Evolutionary conservation across 2,888 invertebrate species (phyloP).

Genomic region (Cryptocheilus praepositus): DNA sequence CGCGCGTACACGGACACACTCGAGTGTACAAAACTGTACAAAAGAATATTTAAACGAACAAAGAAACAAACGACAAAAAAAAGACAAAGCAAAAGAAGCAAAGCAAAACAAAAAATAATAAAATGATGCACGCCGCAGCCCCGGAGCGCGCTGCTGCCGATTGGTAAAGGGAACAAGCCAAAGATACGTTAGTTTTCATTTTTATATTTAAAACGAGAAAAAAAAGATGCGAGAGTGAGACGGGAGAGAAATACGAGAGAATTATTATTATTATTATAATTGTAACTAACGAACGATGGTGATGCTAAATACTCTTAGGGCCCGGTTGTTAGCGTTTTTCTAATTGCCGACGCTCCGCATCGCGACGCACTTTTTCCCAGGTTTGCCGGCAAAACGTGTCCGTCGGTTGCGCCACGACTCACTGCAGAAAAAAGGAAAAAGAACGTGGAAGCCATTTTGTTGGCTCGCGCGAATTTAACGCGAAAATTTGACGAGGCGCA

Average conservation of each 20-base stretch:
- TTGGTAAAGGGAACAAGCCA: slow-evolving; percentile 91
- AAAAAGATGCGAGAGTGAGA: slow-evolving; percentile 41
- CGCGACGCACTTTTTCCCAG: slow-evolving; percentile 5
- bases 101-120: slow-evolving; percentile 65
- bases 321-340: slow-evolving; percentile 61
- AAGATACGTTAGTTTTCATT: slow-evolving; percentile 86
- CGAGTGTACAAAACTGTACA: slow-evolving; percentile 70
- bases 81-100: slow-evolving; percentile 63
- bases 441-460: too few species aligned
- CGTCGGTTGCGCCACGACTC: slow-evolving; percentile 18
- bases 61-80: slow-evolving; percentile 53
- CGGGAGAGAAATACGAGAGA: slow-evolving; percentile 47
- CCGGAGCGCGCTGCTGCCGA: slow-evolving; percentile 72
- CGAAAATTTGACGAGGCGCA: too few species aligned
- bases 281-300: slow-evolving; percentile 45
- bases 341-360: slow-evolving; percentile 33
- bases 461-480: too few species aligned
- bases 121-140: slow-evolving; percentile 67
- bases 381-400: slow-evolving; percentile 6
- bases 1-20: slow-evolving; percentile 55
- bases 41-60: slow-evolving; percentile 58
- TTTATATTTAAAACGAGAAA: slow-evolving; percentile 75
- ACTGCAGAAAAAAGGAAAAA: too few species aligned
- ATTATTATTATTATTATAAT: slow-evolving; percentile 63
- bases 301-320: slow-evolving; percentile 62